These are phyloP conservation scores for Eupithecia pulchellata DNA, from an alignment of 2,888 invertebrate genomes.

Conservation along the genomic window DNA sequence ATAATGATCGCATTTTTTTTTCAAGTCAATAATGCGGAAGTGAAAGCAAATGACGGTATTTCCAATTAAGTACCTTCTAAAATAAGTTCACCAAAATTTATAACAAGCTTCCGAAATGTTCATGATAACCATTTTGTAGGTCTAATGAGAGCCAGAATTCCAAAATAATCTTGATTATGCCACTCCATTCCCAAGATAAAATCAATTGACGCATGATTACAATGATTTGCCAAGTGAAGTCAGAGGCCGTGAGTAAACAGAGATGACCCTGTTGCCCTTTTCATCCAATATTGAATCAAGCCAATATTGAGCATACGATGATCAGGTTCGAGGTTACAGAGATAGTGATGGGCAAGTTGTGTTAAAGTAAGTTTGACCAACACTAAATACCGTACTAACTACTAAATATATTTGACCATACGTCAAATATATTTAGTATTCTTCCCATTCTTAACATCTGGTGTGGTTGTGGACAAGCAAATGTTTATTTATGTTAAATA, in stretches of 20 bases:
- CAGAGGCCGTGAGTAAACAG: constrained; percentile 51
- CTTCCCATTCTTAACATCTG: too few species aligned
- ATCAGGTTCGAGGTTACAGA: constrained; percentile 45
- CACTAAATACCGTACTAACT: background rate
- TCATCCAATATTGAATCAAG: constrained; percentile 56
- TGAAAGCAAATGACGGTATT: background rate
- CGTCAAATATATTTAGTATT: too few species aligned
- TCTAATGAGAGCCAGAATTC: background rate
- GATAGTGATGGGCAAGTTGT: constrained; percentile 32
- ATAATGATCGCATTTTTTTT: background rate
- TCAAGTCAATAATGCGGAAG: background rate
- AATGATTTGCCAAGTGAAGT: constrained; percentile 48
- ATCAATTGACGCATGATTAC: constrained; percentile 40
- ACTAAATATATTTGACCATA: too few species aligned
- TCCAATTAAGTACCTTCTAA: background rate
- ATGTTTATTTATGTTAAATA: too few species aligned
- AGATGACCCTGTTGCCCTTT: constrained; percentile 50
- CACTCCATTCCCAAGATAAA: constrained; percentile 14
- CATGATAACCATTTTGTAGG: background rate
- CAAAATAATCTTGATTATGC: background rate
- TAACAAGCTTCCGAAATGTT: background rate
- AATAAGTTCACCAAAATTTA: background rate
- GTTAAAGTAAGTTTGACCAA: background rate
- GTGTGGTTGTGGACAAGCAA: too few species aligned
- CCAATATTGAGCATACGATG: constrained; percentile 51